Evolutionary conservation across 2,113 vertebrate genomes (phyloP).

Genomic region (Thoracochromis brauschi): DNA sequence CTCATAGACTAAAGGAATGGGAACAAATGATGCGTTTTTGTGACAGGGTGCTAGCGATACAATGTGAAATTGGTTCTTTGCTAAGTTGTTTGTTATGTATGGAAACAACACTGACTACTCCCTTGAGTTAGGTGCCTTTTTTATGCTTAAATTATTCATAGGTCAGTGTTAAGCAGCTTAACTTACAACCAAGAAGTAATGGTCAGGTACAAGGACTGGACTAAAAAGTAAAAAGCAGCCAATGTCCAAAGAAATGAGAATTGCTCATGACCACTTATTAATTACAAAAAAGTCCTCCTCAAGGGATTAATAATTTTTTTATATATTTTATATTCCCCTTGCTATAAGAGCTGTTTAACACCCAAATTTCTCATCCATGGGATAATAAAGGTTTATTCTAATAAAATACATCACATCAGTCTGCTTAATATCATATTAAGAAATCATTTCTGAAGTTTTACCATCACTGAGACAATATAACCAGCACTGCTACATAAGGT

Average conservation of each 20-base stretch:
- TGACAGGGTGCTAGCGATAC: neutral
- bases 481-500: neutral
- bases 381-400: neutral
- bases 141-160: neutral
- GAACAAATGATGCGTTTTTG: neutral
- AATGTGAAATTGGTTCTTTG: neutral
- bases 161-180: neutral
- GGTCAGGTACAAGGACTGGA: neutral
- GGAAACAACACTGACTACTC: neutral
- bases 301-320: neutral
- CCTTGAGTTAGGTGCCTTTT: neutral
- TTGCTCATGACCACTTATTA: neutral
- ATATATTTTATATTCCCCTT: neutral
- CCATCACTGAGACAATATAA: neutral
- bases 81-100: neutral
- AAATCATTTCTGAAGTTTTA: neutral
- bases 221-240: neutral
- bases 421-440: neutral
- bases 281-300: neutral
- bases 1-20: neutral
- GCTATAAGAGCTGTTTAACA: neutral
- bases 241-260: neutral
- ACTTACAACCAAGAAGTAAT: neutral
- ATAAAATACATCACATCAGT: neutral
- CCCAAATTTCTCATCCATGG: fast-evolving